Evolutionary conservation across 2,113 vertebrate species (phyloP).

Genomic region (Anthoscopus minutus): DNA sequence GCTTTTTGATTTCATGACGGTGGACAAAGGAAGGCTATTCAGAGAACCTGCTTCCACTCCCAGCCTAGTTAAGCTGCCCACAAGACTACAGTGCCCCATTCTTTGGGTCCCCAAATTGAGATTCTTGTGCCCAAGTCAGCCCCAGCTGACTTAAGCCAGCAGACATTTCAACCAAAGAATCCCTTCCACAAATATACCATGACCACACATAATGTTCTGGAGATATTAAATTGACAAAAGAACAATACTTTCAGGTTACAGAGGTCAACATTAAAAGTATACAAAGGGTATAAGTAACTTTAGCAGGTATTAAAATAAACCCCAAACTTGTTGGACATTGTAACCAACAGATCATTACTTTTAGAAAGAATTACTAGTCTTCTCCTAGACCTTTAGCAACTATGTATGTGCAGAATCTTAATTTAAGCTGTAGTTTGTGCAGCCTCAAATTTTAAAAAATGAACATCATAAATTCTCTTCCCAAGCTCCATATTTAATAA

Average conservation of each 20-base stretch:
- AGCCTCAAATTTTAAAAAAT: conserved; percentile 5
- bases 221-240: neutral
- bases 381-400: neutral
- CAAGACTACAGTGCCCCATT: conserved; percentile 8
- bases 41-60: conserved; percentile 12
- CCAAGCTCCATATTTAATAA: conserved; percentile 36
- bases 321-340: neutral
- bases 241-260: neutral
- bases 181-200: neutral
- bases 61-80: neutral
- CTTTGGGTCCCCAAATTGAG: neutral
- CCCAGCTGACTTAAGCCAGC: conserved; percentile 21
- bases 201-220: neutral
- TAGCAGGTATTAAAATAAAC: neutral
- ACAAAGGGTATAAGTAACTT: neutral
- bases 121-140: conserved; percentile 6
- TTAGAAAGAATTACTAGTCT: neutral
- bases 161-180: neutral
- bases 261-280: neutral
- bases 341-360: neutral
- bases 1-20: conserved; percentile 39
- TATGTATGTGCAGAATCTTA: neutral
- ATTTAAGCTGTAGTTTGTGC: neutral
- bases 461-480: neutral
- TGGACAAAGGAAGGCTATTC: conserved; percentile 37